Conservation (phyloP, 1,140 invertebrate genomes). For the Ceratosolen solmsi region DNA sequence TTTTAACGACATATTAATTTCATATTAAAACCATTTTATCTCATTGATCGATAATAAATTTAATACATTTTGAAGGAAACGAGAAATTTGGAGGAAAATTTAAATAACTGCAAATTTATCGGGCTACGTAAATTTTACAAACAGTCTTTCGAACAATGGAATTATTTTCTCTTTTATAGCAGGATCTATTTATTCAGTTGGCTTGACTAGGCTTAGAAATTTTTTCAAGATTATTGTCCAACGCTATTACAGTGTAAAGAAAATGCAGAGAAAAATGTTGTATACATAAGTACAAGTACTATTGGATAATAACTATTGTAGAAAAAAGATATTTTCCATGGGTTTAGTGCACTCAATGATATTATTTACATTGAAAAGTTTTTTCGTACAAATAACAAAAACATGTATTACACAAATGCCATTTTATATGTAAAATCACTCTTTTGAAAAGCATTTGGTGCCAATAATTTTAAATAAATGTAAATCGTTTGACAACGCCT, state of each 20-base stretch:
- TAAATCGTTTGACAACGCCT: too few relatives aligned
- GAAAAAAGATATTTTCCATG: not conserved
- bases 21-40: too few relatives aligned
- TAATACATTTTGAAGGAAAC: too few relatives aligned
- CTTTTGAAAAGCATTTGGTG: too few relatives aligned
- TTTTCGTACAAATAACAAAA: too few relatives aligned
- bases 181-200: not conserved
- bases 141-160: not conserved
- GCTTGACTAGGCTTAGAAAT: not conserved
- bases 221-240: not conserved
- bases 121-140: too few relatives aligned
- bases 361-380: not conserved
- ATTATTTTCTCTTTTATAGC: not conserved
- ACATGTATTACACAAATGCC: too few relatives aligned
- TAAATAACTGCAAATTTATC: not conserved
- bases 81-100: not conserved
- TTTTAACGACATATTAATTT: too few relatives aligned
- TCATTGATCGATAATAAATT: too few relatives aligned
- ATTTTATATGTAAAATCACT: too few relatives aligned
- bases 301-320: not conserved
- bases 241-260: not conserved
- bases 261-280: not conserved
- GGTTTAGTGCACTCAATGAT: not conserved
- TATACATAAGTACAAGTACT: too few relatives aligned
- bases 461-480: too few relatives aligned